phyloP scores from a whole-genome alignment of 2,113 vertebrate species.

The Penelope pileata region DNA sequence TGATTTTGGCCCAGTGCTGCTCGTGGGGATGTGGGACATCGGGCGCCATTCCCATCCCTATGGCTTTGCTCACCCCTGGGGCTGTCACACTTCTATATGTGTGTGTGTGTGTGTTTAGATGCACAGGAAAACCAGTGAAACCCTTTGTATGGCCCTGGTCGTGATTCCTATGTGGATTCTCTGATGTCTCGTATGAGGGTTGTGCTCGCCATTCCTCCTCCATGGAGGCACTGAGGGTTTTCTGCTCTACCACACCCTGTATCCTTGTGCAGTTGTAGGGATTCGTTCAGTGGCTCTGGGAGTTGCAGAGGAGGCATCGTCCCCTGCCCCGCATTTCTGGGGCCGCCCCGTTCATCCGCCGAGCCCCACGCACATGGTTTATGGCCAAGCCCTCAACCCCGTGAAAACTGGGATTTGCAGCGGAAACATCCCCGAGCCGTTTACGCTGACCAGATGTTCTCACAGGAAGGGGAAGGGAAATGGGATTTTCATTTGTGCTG shows the following conservation, averaged over 20 bases:
- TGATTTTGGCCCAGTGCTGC: too few relatives aligned
- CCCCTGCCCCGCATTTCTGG: neutral
- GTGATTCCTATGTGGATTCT: neutral
- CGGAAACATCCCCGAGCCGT: slow-evolving; percentile 17
- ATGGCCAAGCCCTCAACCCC: neutral
- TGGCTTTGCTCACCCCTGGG: too few relatives aligned
- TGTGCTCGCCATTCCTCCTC: fast-evolving
- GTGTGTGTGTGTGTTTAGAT: fast-evolving
- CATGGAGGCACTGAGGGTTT: neutral
- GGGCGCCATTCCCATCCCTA: too few relatives aligned
- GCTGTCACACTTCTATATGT: too few relatives aligned
- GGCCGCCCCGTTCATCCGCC: neutral
- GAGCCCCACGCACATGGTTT: neutral
- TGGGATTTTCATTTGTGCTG: slow-evolving; percentile 51
- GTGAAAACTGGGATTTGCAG: neutral
- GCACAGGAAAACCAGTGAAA: neutral
- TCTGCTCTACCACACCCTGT: neutral
- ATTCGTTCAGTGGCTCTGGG: fast-evolving
- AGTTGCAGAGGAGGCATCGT: neutral
- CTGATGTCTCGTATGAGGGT: fast-evolving
- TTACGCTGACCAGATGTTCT: slow-evolving; percentile 67
- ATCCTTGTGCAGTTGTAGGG: neutral
- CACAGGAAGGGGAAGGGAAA: slow-evolving; percentile 52
- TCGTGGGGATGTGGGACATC: too few relatives aligned
- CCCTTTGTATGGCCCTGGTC: neutral